A percentile compares a stretch with the other conserved stretches of the same genome.
Conservation (phyloP, 2,797 vertebrate species). For the Nasua narica region DNA sequence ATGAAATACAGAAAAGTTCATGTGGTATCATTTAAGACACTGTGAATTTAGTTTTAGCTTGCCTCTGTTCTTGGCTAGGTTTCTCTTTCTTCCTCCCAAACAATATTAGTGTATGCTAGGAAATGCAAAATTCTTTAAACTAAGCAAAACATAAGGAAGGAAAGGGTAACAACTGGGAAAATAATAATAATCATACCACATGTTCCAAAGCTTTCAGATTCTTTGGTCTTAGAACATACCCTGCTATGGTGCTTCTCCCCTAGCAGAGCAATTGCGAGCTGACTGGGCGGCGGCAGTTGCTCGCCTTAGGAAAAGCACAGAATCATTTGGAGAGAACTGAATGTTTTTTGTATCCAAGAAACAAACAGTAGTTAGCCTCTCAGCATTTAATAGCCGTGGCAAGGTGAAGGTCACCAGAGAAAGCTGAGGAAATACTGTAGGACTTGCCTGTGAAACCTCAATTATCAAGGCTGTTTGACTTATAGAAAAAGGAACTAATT, state of each 20-base stretch:
- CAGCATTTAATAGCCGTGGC: slow-evolving; percentile 50
- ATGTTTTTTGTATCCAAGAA: slow-evolving; percentile 62
- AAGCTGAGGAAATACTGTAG: slow-evolving; percentile 56
- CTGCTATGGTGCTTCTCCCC: neutral
- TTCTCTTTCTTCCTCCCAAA: slow-evolving; percentile 5
- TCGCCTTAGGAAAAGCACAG: neutral
- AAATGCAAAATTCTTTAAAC: slow-evolving; percentile 35
- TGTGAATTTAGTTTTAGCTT: neutral
- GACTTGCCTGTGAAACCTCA: slow-evolving; percentile 36
- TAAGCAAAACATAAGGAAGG: slow-evolving; percentile 50
- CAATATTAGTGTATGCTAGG: neutral
- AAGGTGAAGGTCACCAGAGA: slow-evolving; percentile 49
- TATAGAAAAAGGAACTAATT: slow-evolving; percentile 41
- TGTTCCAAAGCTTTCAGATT: neutral
- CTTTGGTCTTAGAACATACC: neutral
- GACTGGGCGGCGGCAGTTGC: neutral
- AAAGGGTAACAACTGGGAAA: slow-evolving; percentile 54
- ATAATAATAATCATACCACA: slow-evolving; percentile 34
- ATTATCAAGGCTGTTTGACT: slow-evolving; percentile 44
- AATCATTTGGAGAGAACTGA: slow-evolving; percentile 2
- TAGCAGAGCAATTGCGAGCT: neutral
- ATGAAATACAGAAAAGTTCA: neutral
- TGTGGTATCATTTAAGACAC: neutral
- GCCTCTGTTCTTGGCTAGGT: neutral
- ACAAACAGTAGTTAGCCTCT: slow-evolving; percentile 68